Percentiles rank a stretch among this genome's conserved stretches.
Conservation (phyloP, 2,113 vertebrate species). For the Sinosuthora webbiana region DNA sequence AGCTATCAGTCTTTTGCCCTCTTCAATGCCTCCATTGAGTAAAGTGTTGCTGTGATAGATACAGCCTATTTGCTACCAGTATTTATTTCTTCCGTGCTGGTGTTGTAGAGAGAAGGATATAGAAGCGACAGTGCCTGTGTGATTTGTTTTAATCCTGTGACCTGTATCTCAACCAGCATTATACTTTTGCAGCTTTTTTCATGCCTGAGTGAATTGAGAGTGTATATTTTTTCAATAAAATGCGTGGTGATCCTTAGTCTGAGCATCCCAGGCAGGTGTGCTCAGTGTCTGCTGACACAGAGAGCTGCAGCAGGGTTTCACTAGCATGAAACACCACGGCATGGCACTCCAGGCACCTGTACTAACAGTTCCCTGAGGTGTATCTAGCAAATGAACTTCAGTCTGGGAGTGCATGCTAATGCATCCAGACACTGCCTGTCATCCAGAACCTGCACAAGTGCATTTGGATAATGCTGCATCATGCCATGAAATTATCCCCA, state of each 20-base stretch:
- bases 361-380: no score
- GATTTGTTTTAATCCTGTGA: background rate
- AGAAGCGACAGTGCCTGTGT: background rate
- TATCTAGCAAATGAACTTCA: background rate
- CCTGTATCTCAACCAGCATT: background rate
- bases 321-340: background rate
- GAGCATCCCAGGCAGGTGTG: background rate
- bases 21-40: background rate
- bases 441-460: background rate
- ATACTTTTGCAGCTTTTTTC: background rate
- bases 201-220: background rate
- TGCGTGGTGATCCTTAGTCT: background rate
- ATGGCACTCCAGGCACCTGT: background rate
- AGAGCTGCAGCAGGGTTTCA: background rate
- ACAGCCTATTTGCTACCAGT: background rate
- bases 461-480: background rate
- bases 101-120: background rate
- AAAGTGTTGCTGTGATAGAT: background rate
- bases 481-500: fast-evolving
- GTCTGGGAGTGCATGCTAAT: background rate
- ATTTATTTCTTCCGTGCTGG: fast-evolving
- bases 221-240: background rate
- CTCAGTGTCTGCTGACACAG: background rate
- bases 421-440: background rate
- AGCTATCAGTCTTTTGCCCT: background rate